Evolutionary conservation across 2,797 vertebrate species (phyloP).

Genomic region (Glyptemys insculpta): DNA sequence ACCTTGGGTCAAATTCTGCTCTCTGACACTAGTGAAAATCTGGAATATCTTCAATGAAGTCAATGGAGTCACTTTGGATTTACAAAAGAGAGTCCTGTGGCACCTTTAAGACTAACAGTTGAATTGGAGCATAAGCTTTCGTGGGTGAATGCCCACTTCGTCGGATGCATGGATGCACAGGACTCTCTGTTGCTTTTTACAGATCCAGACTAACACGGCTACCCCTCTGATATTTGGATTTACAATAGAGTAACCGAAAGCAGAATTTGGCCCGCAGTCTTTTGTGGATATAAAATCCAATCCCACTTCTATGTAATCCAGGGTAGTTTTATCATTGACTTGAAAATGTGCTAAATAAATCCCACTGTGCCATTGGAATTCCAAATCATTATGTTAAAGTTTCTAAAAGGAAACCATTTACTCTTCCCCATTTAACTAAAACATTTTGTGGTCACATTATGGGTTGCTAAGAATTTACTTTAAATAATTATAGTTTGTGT

Average conservation of each 20-base stretch:
- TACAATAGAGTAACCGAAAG: background rate
- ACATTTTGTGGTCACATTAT: background rate
- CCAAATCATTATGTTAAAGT: background rate
- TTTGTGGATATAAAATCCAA: background rate
- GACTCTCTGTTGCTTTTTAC: no score
- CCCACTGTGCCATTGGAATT: background rate
- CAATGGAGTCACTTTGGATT: background rate
- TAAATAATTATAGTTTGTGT: slow-evolving; percentile 33
- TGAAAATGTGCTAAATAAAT: background rate
- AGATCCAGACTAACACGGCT: no score
- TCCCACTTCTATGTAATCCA: fast-evolving
- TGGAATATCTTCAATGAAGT: background rate
- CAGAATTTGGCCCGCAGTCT: fast-evolving
- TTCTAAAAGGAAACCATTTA: background rate
- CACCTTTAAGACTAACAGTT: no score
- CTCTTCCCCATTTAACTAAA: slow-evolving; percentile 2
- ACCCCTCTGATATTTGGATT: background rate
- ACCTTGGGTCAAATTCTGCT: fast-evolving
- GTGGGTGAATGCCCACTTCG: no score
- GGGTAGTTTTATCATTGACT: fast-evolving
- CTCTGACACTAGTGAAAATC: background rate
- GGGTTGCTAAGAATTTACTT: slow-evolving; percentile 21
- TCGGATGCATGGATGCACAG: no score
- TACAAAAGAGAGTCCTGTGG: no score
- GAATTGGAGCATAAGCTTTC: no score